Evolutionary conservation across 1,140 invertebrate genomes (phyloP).

Genomic region (Tetraneura akinire): DNA sequence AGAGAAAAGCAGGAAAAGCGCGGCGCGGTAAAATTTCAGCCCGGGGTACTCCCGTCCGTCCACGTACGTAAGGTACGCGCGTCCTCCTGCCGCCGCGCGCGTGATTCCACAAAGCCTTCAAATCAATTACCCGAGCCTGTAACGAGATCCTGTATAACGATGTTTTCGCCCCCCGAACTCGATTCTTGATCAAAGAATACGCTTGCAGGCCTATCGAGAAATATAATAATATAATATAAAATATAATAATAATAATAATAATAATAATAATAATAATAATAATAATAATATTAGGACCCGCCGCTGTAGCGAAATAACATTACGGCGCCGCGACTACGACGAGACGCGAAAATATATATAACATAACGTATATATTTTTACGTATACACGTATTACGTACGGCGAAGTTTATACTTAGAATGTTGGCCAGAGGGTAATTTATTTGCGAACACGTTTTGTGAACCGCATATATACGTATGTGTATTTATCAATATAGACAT

Average conservation of each 20-base stretch:
- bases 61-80: too few relatives aligned
- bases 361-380: neutral
- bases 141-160: conserved; percentile 45
- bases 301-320: too few relatives aligned
- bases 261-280: too few relatives aligned
- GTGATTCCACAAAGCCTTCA: conserved; percentile 44
- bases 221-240: neutral
- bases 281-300: too few relatives aligned
- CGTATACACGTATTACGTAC: neutral
- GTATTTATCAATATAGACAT: too few relatives aligned
- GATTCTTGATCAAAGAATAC: conserved; percentile 45
- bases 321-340: neutral
- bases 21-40: neutral
- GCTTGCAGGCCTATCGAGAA: conserved; percentile 44
- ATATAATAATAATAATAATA: too few relatives aligned
- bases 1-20: neutral
- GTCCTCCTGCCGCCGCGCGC: neutral
- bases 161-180: conserved; percentile 15
- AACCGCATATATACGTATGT: too few relatives aligned
- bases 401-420: too few relatives aligned
- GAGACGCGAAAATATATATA: neutral
- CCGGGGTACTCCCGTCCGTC: neutral
- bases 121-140: conserved; percentile 41
- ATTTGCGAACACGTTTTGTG: conserved; percentile 28
- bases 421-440: conserved; percentile 15